Percentiles rank a stretch among this genome's conserved stretches.
Evolutionary conservation across 2,888 invertebrate genomes (phyloP).

Genomic region (Rambutsinella grinnellia): DNA sequence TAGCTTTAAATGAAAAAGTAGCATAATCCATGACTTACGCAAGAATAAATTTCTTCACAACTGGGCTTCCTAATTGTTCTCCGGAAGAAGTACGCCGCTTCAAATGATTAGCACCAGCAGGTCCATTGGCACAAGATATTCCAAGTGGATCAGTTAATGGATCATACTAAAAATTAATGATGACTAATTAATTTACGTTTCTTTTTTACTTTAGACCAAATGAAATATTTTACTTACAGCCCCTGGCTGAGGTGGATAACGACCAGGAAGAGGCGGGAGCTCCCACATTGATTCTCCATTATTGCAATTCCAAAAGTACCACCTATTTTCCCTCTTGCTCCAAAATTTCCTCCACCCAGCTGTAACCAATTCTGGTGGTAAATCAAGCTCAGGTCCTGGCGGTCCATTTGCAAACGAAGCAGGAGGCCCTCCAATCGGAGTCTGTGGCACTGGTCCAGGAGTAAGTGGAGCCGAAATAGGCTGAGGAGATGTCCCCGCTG

Average conservation of each 20-base stretch:
- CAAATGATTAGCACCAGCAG: conserved; percentile 64
- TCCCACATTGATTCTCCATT: conserved; percentile 98
- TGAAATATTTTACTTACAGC: conserved; percentile 29
- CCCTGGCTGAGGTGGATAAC: conserved; percentile 44
- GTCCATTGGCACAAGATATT: conserved; percentile 75
- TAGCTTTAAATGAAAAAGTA: conserved; percentile 1
- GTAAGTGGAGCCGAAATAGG: conserved; percentile 29
- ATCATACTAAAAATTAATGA: conserved; percentile 76
- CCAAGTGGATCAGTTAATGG: conserved; percentile 93
- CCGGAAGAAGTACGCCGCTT: conserved; percentile 73
- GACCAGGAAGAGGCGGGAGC: conserved; percentile 77
- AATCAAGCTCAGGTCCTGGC: conserved; percentile 69
- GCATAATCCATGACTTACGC: conserved; percentile 71
- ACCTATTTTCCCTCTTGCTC: conserved; percentile 94
- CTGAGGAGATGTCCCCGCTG: conserved; percentile 30
- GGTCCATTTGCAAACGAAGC: conserved; percentile 69
- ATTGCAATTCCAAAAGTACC: conserved; percentile 96
- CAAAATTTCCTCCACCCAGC: conserved; percentile 98
- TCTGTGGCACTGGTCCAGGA: conserved; percentile 48
- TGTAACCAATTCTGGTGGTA: conserved; percentile 80
- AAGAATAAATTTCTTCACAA: conserved; percentile 87
- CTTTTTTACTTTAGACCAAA: too few relatives aligned
- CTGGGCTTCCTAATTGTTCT: conserved; percentile 79
- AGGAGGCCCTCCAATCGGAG: conserved; percentile 58
- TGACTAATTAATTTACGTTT: background rate